Evolutionary conservation across 92 coral and sea anemone species (phyloP), one percentile per base, ranked within the genome.

Genomic region (Epizoanthus ramosus): DNA sequence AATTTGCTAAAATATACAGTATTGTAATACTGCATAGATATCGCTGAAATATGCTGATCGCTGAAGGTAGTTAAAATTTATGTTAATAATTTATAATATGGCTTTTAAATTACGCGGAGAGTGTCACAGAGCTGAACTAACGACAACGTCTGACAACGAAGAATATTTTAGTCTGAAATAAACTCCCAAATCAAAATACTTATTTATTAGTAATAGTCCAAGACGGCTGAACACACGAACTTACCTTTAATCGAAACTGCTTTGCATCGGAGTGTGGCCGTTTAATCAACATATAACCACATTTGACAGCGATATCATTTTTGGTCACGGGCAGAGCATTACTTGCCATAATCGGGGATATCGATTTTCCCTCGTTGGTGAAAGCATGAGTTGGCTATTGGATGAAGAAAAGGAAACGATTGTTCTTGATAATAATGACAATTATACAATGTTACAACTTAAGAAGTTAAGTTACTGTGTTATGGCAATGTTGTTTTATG

Each of bases 221-320:
- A 64, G 69, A 64, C 10, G 8, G 35, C 54, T 22, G 68, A 53
- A 31, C n/a, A 83, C 18, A 57, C 5, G 13, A 68, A 12, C 87
- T 58, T 71, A 93, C 98, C 92, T 91, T 93, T 13, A 93, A 71
- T 52, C 98, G 73, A 33, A 93, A 90, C 83, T 89, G 90, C 66
- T 89, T 86, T 22, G 82, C 83, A 21, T 87, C 79, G 33, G 98
- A 77, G 28, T 77, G 98, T 8, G 98, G 98, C 54, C 98, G 80
- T 57, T 93, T 93, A 50, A 93, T 89, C 89, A 84, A 80, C 86
- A 93, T 84, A 81, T 93, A 84, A 4, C 98, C 98, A 80, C 87
- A 89, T 80, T 91, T 93, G 68, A 88, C 80, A 21, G 90, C 74
- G 9, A 81, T 86, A 57, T 64, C 54, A 24, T 54, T 57, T 28